These are phyloP conservation scores for Microctenopoma lineatum DNA, from an alignment of 2,797 vertebrate species.

Conservation along the genomic window DNA sequence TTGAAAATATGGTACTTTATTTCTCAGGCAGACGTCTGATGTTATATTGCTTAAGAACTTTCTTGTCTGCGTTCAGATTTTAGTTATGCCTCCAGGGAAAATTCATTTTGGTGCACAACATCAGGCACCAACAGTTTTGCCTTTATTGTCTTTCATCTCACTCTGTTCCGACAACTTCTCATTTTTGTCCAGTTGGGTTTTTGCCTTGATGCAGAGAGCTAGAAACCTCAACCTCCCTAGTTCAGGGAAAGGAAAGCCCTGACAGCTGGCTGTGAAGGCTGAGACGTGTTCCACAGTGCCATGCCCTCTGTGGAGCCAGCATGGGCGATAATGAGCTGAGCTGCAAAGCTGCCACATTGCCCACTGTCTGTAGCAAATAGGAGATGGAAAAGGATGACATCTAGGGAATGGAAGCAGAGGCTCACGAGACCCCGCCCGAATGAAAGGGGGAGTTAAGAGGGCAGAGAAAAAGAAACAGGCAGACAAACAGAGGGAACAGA, in stretches of 20 bases:
- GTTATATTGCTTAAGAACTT: too few relatives aligned
- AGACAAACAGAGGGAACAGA: constrained; percentile 30
- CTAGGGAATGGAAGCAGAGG: constrained; percentile 48
- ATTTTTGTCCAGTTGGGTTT: constrained; percentile 2
- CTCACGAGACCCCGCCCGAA: constrained; percentile 48
- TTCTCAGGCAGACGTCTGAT: too few relatives aligned
- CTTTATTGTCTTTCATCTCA: background rate
- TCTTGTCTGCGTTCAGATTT: background rate
- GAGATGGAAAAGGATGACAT: constrained; percentile 55
- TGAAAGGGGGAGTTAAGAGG: constrained; percentile 45
- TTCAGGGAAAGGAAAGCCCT: constrained; percentile 51
- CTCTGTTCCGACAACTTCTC: constrained; percentile 1
- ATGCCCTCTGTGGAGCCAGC: constrained; percentile 64
- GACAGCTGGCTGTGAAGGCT: constrained; percentile 59
- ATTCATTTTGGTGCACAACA: background rate
- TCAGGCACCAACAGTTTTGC: background rate
- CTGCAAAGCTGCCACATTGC: constrained; percentile 68
- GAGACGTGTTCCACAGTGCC: constrained; percentile 49
- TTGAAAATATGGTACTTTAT: background rate
- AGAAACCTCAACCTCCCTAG: constrained; percentile 29
- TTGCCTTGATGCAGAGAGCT: background rate
- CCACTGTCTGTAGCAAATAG: constrained; percentile 62
- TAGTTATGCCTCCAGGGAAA: background rate
- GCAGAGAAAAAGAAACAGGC: constrained; percentile 28
- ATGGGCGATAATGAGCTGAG: constrained; percentile 79